Evolutionary conservation across 2,113 vertebrate genomes (phyloP).

Genomic region (Microtus richardsoni): DNA sequence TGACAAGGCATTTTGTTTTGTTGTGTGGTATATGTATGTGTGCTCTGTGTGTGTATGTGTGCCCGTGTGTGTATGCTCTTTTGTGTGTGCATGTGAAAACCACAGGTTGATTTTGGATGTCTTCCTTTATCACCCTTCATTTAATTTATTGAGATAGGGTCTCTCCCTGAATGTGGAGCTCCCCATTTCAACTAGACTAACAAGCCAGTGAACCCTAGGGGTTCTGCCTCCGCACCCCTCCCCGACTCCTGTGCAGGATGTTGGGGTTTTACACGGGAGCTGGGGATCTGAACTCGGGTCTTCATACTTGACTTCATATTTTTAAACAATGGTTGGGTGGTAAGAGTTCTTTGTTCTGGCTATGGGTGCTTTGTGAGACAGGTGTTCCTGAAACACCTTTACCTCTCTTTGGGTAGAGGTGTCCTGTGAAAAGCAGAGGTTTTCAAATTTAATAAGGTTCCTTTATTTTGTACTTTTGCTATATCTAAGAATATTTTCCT

Average conservation of each 20-base stretch:
- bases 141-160: neutral
- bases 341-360: slow-evolving; percentile 12
- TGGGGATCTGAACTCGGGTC: neutral
- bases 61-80: neutral
- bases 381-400: neutral
- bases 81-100: neutral
- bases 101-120: neutral
- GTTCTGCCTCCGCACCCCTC: neutral
- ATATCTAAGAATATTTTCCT: neutral
- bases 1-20: neutral
- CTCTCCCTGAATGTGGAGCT: neutral
- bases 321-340: neutral
- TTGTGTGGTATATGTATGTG: neutral
- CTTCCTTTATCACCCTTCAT: neutral
- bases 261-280: neutral
- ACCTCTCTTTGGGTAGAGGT: neutral
- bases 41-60: neutral
- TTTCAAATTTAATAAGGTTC: slow-evolving; percentile 21
- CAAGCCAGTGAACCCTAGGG: too few species aligned
- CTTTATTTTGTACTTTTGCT: slow-evolving; percentile 10
- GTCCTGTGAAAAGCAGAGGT: neutral
- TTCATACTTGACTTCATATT: neutral
- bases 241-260: neutral
- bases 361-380: neutral
- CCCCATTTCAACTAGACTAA: neutral